Percentiles rank a stretch among this genome's conserved stretches.
These are phyloP conservation scores for Orthochromis indermauri DNA, from an alignment of 2,113 vertebrate genomes.

Conservation along the genomic window DNA sequence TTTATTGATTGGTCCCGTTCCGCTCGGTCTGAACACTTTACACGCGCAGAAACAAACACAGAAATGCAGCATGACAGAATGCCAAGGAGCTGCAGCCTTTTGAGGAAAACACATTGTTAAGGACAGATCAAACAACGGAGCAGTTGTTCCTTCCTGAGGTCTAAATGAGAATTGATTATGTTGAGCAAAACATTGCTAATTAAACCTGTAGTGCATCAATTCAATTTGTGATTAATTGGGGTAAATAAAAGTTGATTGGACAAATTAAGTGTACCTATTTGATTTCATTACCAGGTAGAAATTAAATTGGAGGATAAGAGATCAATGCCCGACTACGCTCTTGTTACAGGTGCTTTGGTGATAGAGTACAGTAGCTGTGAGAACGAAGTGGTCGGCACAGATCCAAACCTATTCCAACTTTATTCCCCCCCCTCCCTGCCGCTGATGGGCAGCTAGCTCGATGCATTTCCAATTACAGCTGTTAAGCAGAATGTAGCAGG, in stretches of 20 bases:
- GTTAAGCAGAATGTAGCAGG: conserved; percentile 41
- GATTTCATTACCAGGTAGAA: conserved; percentile 62
- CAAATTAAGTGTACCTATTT: conserved; percentile 65
- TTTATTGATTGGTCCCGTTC: conserved; percentile 58
- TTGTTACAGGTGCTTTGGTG: conserved; percentile 15
- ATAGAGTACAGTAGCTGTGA: conserved; percentile 27
- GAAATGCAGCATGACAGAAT: conserved; percentile 23
- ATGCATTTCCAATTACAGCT: conserved; percentile 45
- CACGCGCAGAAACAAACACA: conserved; percentile 32
- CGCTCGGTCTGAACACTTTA: conserved; percentile 31
- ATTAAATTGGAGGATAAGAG: conserved; percentile 57
- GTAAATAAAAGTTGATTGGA: conserved; percentile 66
- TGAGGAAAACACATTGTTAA: conserved; percentile 34
- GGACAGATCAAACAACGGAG: conserved; percentile 37
- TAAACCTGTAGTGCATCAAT: conserved; percentile 60
- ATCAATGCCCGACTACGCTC: conserved; percentile 43
- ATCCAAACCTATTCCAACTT: conserved; percentile 12
- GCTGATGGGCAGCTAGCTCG: conserved; percentile 19
- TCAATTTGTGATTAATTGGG: conserved; percentile 65
- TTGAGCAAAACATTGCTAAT: conserved; percentile 61
- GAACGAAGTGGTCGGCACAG: conserved; percentile 14
- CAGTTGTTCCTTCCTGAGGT: conserved; percentile 21
- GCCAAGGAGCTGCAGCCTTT: conserved; percentile 23
- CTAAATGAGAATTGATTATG: conserved; percentile 67
- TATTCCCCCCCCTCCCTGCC: not conserved